These are phyloP conservation scores for Drosophila tropicalis DNA, from an alignment of 1,140 invertebrate species.

Conservation along the genomic window DNA sequence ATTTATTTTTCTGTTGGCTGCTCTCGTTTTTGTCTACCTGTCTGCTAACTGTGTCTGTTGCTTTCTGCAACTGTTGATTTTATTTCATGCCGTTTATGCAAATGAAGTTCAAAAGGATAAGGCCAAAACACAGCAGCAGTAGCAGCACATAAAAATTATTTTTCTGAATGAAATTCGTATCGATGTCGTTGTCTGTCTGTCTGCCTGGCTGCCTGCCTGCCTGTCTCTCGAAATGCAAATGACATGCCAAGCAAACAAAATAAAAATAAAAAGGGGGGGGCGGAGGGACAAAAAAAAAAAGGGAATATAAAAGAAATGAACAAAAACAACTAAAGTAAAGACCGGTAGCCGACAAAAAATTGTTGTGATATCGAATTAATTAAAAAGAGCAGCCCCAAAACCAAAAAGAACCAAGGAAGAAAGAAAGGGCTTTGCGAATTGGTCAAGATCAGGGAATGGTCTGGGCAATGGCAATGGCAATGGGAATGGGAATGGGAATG, in stretches of 20 bases:
- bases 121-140: conserved; percentile 63
- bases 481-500: conserved; percentile 46
- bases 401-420: conserved; percentile 4
- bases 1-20: background rate
- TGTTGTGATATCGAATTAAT: conserved; percentile 81
- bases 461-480: conserved; percentile 71
- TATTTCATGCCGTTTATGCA: conserved; percentile 81
- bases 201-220: conserved; percentile 23
- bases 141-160: conserved; percentile 79
- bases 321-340: conserved; percentile 62
- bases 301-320: conserved; percentile 1
- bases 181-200: conserved; percentile 52
- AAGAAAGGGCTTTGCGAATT: conserved; percentile 43
- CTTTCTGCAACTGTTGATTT: conserved; percentile 78
- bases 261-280: background rate
- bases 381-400: conserved; percentile 56
- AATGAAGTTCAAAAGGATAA: conserved; percentile 81
- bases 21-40: conserved; percentile 60
- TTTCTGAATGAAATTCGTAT: conserved; percentile 78
- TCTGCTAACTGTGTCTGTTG: conserved; percentile 42
- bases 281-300: too few species aligned
- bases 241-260: conserved; percentile 45
- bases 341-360: conserved; percentile 76
- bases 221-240: conserved; percentile 70
- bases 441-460: conserved; percentile 23